Base-by-base conservation (phyloP, 1,140 invertebrate genomes). In the Asobara japonica region DNA sequence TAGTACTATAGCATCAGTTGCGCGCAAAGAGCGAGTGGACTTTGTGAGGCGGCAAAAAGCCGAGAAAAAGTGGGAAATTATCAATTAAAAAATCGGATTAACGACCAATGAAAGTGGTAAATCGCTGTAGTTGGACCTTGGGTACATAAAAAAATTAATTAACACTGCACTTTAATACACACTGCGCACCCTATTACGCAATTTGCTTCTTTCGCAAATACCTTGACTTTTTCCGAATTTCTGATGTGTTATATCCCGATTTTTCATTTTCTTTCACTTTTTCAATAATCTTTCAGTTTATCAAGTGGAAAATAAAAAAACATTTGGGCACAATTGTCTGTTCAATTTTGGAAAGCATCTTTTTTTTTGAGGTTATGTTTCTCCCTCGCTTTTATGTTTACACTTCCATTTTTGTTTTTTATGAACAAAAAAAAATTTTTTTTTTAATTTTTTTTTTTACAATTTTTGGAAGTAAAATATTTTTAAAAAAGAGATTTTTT, bases 1-100 rank as follows among this genome's bases (percentile, higher is more conserved):
- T 25, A 6, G 31, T n/a, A n/a, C n/a, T n/a, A n/a, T n/a, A n/a
- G n/a, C 29, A 1, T 73, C 73, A 80, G 79, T 80, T 73, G 75
- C 76, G 74, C 76, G 76, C 71, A 72, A 77, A 74, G 73, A 56
- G 72, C 33, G 41, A 38, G 61, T 33, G 31, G n/a, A 29, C 36
- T 20, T 16, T 30, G 60, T 56, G 10, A 18, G 25, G 22, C 51
- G 22, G 61, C 7, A 48, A 31, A 48, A 67, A 41, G 3, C 20
- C 11, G n/a, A n/a, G n/a, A 45, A 45, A 51, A 56, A 25, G 51
- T 56, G 51, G 18, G 51, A 25, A 22, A 2, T 45, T 16, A 45
- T 45, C 5, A 45, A n/a, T 45, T 45, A 45, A 45, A 41, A 45
- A 45, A n/a, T 45, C 13, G 41, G 41, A 45, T 45, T 6, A 6